Percentiles rank a stretch among this genome's conserved stretches.
Evolutionary conservation across 1,140 invertebrate genomes (phyloP).

Genomic region (Papilio xuthus): DNA sequence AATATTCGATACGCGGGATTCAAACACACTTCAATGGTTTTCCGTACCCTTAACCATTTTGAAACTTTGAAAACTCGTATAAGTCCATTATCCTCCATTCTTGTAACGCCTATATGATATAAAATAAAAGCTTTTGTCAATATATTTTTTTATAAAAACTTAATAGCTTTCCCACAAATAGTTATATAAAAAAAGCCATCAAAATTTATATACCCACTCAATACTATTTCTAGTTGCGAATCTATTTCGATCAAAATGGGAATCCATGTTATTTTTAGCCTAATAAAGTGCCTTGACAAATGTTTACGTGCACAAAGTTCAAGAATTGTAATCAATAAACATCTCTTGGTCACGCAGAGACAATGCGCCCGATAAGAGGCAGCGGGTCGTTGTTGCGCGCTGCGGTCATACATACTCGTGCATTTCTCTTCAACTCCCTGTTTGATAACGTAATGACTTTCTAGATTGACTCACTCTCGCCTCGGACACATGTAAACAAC

Average conservation of each 20-base stretch:
- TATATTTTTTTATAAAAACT: too few relatives aligned
- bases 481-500: conserved; percentile 56
- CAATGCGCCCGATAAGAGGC: conserved; percentile 63
- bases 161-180: too few relatives aligned
- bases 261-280: conserved; percentile 50
- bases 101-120: too few relatives aligned
- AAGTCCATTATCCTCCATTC: too few relatives aligned
- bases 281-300: conserved; percentile 52
- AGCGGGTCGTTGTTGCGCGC: conserved; percentile 52
- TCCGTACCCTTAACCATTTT: background rate
- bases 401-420: conserved; percentile 47
- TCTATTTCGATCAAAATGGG: background rate
- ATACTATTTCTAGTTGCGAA: background rate
- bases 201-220: background rate
- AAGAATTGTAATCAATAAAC: conserved; percentile 70
- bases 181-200: too few relatives aligned
- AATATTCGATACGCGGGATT: background rate
- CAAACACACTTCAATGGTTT: background rate
- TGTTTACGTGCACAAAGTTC: conserved; percentile 63
- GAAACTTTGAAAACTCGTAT: too few relatives aligned
- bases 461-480: conserved; percentile 70
- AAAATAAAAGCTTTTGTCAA: too few relatives aligned
- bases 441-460: conserved; percentile 74
- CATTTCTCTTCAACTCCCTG: conserved; percentile 61
- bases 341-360: conserved; percentile 57